Base-by-base conservation (phyloP, 2,113 vertebrate genomes). In the Abramis brama region DNA sequence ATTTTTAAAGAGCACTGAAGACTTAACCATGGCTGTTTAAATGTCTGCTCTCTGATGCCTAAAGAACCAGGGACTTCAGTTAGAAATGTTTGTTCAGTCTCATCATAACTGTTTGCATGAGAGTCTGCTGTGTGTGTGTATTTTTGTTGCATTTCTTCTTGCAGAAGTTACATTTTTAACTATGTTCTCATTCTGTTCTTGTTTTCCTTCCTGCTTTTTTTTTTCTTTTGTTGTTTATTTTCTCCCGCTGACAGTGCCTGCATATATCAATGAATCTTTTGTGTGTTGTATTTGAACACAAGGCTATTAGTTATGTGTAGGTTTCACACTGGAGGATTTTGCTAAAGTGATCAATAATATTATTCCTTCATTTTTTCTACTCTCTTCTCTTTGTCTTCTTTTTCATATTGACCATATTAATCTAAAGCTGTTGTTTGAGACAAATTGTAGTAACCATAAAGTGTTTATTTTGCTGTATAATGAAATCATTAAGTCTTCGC, bases 1-100 rank as follows among this genome's bases (percentile, higher is more conserved):
- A 70, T 55, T 82, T 82, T 52, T 68, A 70, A 59, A 64, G 78
- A 81, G 59, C 39, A 60, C n/a, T 45, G 78, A 80, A 45, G 57
- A 45, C n/a, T 80, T 80, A 45, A 15, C 59, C 78, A 47, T 43
- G 79, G 60, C 79, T 47, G 79, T 79, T 78, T 79, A 64, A 47
- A 47, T 47, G 13, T 64, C 79, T 47, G 59, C 15, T 64, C n/a
- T 66, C n/a, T 66, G 39, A 23, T 81, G 79, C 60, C 59, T 81
- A 17, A n/a, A 66, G 73, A 66, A 66, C 12, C 55, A 6, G 79
- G 39, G n/a, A 6, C 36, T 64, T 64, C 25, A 19, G 36, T 80
- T 80, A 21, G n/a, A 81, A 62, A 81, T 45, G 15, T 30, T 64
- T 45, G 17, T 47, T 47, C 25, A 81, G 60, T 25, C 39, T 81